Evolutionary conservation across 2,797 vertebrate species (phyloP).

Genomic region (Anableps anableps): DNA sequence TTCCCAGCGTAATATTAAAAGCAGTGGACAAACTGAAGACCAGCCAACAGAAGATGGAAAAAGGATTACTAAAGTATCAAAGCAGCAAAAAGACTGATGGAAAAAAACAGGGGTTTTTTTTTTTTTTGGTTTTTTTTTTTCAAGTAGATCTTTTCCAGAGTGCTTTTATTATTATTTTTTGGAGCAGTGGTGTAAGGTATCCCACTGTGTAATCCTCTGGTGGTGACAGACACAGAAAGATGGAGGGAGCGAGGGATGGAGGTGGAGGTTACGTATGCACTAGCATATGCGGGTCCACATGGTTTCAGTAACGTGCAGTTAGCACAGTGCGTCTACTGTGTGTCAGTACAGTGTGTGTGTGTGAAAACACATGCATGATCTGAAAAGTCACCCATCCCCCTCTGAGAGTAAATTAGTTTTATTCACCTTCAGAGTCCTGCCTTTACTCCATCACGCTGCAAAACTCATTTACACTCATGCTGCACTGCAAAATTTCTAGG

Average conservation of each 20-base stretch:
- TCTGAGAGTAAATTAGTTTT: constrained; percentile 55
- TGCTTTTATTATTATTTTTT: constrained; percentile 54
- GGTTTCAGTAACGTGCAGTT: constrained; percentile 39
- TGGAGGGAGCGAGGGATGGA: constrained; percentile 47
- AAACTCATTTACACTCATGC: constrained; percentile 45
- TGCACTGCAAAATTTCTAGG: constrained; percentile 32
- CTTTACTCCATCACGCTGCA: constrained; percentile 46
- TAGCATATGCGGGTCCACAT: constrained; percentile 27
- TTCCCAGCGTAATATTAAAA: background rate
- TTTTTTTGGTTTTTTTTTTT: constrained; percentile 35
- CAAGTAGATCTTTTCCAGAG: constrained; percentile 64
- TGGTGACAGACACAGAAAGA: constrained; percentile 67
- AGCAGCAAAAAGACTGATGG: constrained; percentile 33
- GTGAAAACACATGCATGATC: background rate
- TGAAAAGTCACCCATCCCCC: constrained; percentile 33
- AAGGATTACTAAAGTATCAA: constrained; percentile 24
- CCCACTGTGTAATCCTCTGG: constrained; percentile 70
- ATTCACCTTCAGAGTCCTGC: constrained; percentile 42
- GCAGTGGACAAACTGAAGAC: constrained; percentile 18
- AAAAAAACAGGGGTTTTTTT: constrained; percentile 63
- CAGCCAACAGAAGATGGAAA: constrained; percentile 39
- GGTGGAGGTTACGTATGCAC: constrained; percentile 32
- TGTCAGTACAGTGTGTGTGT: constrained; percentile 12
- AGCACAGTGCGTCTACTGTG: constrained; percentile 42
- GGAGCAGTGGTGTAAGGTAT: constrained; percentile 70